phyloP scores from a whole-genome alignment of 1,140 invertebrate species.

The Bradysia coprophila region DNA sequence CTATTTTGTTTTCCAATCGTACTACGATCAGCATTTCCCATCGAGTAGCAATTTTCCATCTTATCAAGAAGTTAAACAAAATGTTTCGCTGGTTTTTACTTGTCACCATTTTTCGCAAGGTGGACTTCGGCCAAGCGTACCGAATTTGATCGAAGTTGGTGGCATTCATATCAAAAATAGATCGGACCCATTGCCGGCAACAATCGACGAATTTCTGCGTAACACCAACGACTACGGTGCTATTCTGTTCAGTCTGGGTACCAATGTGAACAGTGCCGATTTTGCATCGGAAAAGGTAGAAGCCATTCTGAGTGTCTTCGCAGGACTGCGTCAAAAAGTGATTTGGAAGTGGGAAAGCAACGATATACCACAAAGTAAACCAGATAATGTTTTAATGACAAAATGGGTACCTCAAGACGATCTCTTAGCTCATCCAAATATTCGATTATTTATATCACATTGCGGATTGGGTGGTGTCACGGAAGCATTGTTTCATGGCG shows the following conservation, averaged over 20 bases:
- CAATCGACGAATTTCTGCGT: constrained; percentile 14
- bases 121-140: constrained; percentile 23
- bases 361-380: constrained; percentile 15
- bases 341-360: constrained; percentile 39
- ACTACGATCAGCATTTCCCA: not conserved
- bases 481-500: constrained; percentile 15
- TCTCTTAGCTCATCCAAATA: constrained; percentile 20
- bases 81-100: constrained; percentile 23
- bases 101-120: constrained; percentile 28
- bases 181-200: constrained; percentile 14
- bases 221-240: constrained; percentile 14
- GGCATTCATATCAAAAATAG: constrained; percentile 30
- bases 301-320: constrained; percentile 18
- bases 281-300: constrained; percentile 5
- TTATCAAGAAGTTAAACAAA: not conserved
- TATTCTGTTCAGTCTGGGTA: constrained; percentile 23
- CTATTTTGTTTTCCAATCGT: not conserved
- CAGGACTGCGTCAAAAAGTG: constrained; percentile 28
- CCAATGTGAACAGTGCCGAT: constrained; percentile 8
- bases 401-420: constrained; percentile 33
- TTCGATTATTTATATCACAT: constrained; percentile 31
- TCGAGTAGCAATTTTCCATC: not conserved
- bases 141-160: no score
- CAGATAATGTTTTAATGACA: constrained; percentile 26
- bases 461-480: constrained; percentile 30